Evolutionary conservation across 2,113 vertebrate species (phyloP).

Genomic region (Seriola quinqueradiata): DNA sequence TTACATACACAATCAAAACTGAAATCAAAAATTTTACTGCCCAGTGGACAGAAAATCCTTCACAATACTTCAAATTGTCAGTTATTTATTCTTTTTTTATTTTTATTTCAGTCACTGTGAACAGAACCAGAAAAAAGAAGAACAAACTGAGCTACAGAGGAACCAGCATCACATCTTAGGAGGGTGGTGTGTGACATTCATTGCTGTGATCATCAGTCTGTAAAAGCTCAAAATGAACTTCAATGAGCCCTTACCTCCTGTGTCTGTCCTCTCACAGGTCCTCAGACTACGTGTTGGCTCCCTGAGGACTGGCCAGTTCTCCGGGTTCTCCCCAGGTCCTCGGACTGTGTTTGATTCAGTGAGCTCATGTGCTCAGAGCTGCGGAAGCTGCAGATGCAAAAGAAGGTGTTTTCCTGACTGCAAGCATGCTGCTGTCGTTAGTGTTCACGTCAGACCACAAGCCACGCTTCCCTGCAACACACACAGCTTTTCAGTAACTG

Average conservation of each 20-base stretch:
- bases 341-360: background rate
- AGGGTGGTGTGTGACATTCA: too few species aligned
- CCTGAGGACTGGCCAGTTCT: background rate
- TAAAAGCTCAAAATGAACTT: background rate
- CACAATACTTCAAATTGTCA: too few species aligned
- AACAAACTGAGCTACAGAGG: background rate
- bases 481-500: conserved; percentile 3
- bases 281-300: conserved; percentile 20
- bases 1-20: too few species aligned
- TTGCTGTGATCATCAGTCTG: background rate
- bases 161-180: background rate
- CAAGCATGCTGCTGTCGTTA: background rate
- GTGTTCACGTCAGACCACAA: conserved; percentile 8
- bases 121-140: too few species aligned
- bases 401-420: conserved; percentile 45
- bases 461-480: background rate
- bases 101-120: too few species aligned
- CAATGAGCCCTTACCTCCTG: background rate
- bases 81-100: too few species aligned
- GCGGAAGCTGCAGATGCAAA: conserved; percentile 23
- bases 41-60: too few species aligned
- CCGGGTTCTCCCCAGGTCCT: background rate
- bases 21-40: too few species aligned
- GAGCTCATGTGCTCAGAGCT: conserved; percentile 1
- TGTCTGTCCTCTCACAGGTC: background rate